Conservation (phyloP, 1,140 invertebrate genomes). For the Sycobia sp. region DNA sequence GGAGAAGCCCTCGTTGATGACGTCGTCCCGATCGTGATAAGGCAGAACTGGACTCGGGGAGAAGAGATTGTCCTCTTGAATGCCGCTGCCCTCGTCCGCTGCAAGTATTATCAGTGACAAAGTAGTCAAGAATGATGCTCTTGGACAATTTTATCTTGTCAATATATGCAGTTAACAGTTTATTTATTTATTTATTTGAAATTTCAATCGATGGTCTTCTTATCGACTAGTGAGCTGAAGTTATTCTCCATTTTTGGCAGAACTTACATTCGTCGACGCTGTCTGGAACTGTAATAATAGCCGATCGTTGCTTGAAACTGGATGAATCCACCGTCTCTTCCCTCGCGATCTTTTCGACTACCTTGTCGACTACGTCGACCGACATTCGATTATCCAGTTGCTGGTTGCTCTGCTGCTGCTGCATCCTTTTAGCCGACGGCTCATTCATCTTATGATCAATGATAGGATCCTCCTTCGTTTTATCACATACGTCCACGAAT, state of each 20-base stretch:
- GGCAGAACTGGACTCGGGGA: slow-evolving; percentile 1
- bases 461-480: slow-evolving; percentile 35
- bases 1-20: slow-evolving; percentile 28
- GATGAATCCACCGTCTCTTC: slow-evolving; percentile 14
- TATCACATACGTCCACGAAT: slow-evolving; percentile 45
- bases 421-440: slow-evolving; percentile 4
- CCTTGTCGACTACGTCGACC: background rate
- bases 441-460: background rate
- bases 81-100: slow-evolving; percentile 20
- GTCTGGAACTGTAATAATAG: too few species aligned
- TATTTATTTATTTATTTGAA: too few species aligned
- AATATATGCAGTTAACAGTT: too few species aligned
- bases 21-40: background rate
- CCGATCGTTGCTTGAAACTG: background rate
- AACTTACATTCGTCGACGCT: too few species aligned
- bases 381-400: slow-evolving; percentile 6
- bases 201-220: too few species aligned
- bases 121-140: too few species aligned
- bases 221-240: too few species aligned
- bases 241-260: too few species aligned
- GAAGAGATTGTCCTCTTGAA: slow-evolving; percentile 9
- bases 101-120: too few species aligned
- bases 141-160: too few species aligned
- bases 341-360: background rate
- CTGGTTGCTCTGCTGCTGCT: background rate